Evolutionary conservation across 2,888 invertebrate species (phyloP).

Genomic region (Caenorhabditis angaria): DNA sequence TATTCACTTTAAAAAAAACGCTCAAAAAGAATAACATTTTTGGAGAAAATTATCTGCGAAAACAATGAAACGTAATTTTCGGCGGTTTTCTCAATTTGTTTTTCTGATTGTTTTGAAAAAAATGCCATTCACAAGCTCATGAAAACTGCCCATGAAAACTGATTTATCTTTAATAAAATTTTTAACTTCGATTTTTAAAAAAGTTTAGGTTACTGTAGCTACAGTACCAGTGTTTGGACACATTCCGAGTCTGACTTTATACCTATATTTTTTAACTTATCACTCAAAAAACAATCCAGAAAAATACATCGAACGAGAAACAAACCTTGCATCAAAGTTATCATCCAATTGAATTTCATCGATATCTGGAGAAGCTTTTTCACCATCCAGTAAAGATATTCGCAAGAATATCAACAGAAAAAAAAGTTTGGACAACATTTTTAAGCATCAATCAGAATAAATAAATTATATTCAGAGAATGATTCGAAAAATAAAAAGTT

Average conservation of each 20-base stretch:
- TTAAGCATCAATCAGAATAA: neutral
- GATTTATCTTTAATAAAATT: neutral
- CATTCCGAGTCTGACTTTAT: too few relatives aligned
- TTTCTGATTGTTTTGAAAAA: too few relatives aligned
- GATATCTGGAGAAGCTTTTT: slow-evolving; percentile 22
- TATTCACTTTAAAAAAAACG: too few relatives aligned
- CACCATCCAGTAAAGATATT: neutral
- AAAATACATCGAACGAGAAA: neutral
- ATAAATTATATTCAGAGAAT: neutral
- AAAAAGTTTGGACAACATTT: slow-evolving; percentile 28
- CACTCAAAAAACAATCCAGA: slow-evolving; percentile 4
- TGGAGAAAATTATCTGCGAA: too few relatives aligned
- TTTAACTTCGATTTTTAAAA: too few relatives aligned
- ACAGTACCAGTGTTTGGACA: too few relatives aligned
- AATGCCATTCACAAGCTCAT: too few relatives aligned
- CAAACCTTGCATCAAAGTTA: slow-evolving; percentile 41
- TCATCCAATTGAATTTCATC: slow-evolving; percentile 43
- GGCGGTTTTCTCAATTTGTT: too few relatives aligned
- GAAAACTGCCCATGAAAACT: neutral
- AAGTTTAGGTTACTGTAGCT: too few relatives aligned
- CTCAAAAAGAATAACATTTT: too few relatives aligned
- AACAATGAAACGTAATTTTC: too few relatives aligned
- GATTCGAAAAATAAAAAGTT: neutral
- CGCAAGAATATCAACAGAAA: slow-evolving; percentile 17
- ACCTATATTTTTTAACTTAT: neutral